Percentiles rank a stretch among this genome's conserved stretches.
phyloP scores from a whole-genome alignment of 2,888 invertebrate species.

The Taphrorychus bicolor region DNA sequence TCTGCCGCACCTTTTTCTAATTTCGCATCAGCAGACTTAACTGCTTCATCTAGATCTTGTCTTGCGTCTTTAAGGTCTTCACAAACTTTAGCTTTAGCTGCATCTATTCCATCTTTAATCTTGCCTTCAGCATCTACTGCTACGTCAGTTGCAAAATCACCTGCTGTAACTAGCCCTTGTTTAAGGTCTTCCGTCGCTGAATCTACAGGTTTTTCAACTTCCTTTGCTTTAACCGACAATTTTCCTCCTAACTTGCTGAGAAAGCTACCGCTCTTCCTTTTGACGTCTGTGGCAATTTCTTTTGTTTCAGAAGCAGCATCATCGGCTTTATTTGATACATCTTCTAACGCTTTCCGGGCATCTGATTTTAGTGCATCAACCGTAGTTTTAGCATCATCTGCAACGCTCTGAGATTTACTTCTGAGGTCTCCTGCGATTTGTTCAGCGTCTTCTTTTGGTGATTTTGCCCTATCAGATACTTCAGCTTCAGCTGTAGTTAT shows the following conservation, averaged over 20 bases:
- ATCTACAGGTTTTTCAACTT: background rate
- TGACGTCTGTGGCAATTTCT: too few relatives aligned
- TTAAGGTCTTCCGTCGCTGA: slow-evolving; percentile 39
- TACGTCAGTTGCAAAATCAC: slow-evolving; percentile 41
- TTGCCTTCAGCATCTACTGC: slow-evolving; percentile 41
- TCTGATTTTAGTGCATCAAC: too few relatives aligned
- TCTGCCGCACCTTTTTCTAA: background rate
- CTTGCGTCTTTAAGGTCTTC: background rate
- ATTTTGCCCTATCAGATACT: background rate
- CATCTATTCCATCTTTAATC: slow-evolving; percentile 27
- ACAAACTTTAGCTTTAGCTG: background rate
- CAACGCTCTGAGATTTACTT: background rate
- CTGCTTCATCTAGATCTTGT: background rate
- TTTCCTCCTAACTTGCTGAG: too few relatives aligned
- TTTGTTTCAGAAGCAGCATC: too few relatives aligned
- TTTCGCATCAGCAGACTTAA: background rate
- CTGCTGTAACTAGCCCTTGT: slow-evolving; percentile 36
- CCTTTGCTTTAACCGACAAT: too few relatives aligned
- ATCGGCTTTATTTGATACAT: too few relatives aligned
- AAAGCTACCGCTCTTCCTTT: too few relatives aligned
- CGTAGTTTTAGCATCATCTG: background rate
- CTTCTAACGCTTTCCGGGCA: too few relatives aligned
- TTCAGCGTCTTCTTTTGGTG: slow-evolving; percentile 6
- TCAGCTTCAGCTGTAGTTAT: background rate
- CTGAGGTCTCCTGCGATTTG: too few relatives aligned